Conservation (phyloP, 2,113 vertebrate species). For the Hylia prasina region DNA sequence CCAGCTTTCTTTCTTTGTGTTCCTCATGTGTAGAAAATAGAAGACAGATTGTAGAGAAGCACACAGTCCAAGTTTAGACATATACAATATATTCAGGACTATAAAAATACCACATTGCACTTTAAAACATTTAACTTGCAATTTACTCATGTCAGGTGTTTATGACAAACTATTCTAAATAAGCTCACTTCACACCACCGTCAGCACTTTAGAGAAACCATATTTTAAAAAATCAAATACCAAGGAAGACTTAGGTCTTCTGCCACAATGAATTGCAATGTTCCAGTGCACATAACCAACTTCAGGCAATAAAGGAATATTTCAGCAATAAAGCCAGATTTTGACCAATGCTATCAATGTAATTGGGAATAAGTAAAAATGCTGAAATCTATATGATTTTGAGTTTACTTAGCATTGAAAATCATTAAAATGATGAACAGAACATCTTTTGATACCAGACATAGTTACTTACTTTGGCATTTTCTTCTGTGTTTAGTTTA, state of each 20-base stretch:
- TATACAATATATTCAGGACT: neutral
- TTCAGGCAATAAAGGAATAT: neutral
- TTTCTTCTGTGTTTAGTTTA: slow-evolving; percentile 95
- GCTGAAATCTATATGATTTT: neutral
- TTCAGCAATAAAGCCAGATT: neutral
- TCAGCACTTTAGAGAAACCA: neutral
- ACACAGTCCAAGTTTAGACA: neutral
- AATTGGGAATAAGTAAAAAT: neutral
- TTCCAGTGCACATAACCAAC: neutral
- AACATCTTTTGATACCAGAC: neutral
- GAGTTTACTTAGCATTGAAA: neutral
- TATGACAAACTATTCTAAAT: neutral
- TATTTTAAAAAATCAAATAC: neutral
- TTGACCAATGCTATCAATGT: neutral
- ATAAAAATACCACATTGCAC: neutral
- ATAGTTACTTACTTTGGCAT: slow-evolving; percentile 83
- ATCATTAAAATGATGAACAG: neutral
- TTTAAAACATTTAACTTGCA: neutral
- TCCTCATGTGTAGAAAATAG: slow-evolving; percentile 41
- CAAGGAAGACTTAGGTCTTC: neutral
- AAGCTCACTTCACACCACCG: neutral
- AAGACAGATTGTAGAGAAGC: neutral
- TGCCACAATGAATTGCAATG: neutral
- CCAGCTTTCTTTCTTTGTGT: neutral
- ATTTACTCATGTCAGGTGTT: neutral